Conservation (phyloP, 2,888 invertebrate genomes). For the Clostera curtula region DNA sequence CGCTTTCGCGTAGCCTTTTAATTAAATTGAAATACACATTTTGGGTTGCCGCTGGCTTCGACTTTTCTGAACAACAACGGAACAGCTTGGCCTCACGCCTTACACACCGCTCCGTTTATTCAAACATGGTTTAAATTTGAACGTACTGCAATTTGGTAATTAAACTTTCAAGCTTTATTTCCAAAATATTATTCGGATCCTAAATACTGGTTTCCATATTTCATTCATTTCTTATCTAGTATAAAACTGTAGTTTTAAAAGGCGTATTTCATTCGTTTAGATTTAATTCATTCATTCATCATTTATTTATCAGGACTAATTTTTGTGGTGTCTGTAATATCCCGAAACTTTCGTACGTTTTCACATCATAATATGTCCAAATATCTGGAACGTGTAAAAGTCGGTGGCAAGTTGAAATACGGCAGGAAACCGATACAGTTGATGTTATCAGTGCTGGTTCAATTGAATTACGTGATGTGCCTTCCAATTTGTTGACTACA, state of each 20-base stretch:
- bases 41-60: constrained; percentile 31
- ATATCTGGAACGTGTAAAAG: constrained; percentile 12
- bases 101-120: constrained; percentile 28
- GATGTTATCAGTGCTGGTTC: constrained; percentile 43
- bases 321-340: too few species aligned
- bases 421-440: constrained; percentile 29
- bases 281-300: too few species aligned
- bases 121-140: constrained; percentile 33
- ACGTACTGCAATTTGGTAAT: constrained; percentile 31
- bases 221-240: too few species aligned
- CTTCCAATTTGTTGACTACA: constrained; percentile 30
- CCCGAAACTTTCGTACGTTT: too few species aligned
- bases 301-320: too few species aligned
- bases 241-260: too few species aligned
- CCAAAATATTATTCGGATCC: too few species aligned
- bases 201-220: too few species aligned
- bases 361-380: too few species aligned
- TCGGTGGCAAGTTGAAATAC: constrained; percentile 15
- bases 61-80: constrained; percentile 27
- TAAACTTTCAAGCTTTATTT: constrained; percentile 28
- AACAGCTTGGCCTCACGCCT: constrained; percentile 18
- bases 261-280: too few species aligned
- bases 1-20: constrained; percentile 27
- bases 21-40: constrained; percentile 42
- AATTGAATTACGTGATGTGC: constrained; percentile 63